Evolutionary conservation across 2,888 invertebrate species (phyloP), one percentile per base, ranked within the genome.

Genomic region (Dorcus hopei): DNA sequence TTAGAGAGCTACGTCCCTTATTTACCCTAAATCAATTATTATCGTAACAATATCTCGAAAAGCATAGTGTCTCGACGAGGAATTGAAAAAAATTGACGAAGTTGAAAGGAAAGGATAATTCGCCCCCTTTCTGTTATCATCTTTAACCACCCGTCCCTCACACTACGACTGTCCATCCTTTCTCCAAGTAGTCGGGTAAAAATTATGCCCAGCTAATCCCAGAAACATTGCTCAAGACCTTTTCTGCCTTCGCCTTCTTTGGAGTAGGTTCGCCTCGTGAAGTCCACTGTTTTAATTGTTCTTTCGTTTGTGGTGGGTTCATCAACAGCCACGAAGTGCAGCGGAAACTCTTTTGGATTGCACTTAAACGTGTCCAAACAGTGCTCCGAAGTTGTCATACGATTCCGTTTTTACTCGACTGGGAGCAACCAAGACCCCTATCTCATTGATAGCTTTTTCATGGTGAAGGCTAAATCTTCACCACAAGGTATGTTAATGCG

Each of bases 371-470:
- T 43, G 39, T 64, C 63, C 66, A 70, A 66, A 70, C 71, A 68
- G 57, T 66, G 61, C 65, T 68, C 39, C 57, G 70, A 70, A 69
- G 63, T 61, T 52, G 65, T 61, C 62, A 59, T 68, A 66, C 69
- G 71, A 61, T 66, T 73, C 16, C 59, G 65, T 58, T 68, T 70
- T 63, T 71, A 65, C 56, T 70, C 68, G 60, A 64, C 62, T 59
- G 68, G 70, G 63, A 68, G 68, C 61, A 72, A 70, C 64, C 68
- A 72, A 64, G 72, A 72, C 69, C 74, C 70, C 14, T 1, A 14
- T 14, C 14, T 14, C 14, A 14, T 14, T 1, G 14, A 14, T 14
- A 14, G 14, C 14, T 14, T 14, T 71, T 71, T 73, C 71, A 54
- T 49, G 68, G 71, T 47, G 68, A 70, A 42, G 72, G 62, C 67